Base-by-base conservation (phyloP, 2,888 invertebrate species). In the Cryptocephalus primarius region DNA sequence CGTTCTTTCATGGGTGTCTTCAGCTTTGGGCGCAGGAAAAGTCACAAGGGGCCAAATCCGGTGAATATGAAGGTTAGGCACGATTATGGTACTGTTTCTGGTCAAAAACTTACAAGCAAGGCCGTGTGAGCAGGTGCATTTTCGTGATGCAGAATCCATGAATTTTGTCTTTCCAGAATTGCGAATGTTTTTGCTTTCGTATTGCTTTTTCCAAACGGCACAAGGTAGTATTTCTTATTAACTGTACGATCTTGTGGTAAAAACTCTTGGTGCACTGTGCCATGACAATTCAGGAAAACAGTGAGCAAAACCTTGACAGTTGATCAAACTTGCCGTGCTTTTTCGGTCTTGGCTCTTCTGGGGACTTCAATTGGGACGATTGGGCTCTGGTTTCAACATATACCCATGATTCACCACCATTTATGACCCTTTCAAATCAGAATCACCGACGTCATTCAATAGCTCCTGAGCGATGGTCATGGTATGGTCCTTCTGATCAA, bases 301-400 rank as follows among this genome's bases (percentile, higher is more conserved):
- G 49, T 54, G 44, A 53, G 43, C 48, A 54, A 45, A 32, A 48
- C 44, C 46, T 53, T 53, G 42, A 53, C 52, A 8, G 48, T 50
- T 42, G 46, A 48, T 41, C 45, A 39, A 22, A 53, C 48, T 42
- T 53, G 50, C 10, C 48, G 48, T 36, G 50, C 44, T 12, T 49
- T 47, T 47, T 49, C 40, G 39, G 22, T 12, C 43, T 43, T 34
- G 34, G 12, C 54, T 57, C 36, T 36, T 2, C 43, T 42, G 46
- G 46, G 47, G n/a, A 2, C 9, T 22, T 13, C 42, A 3, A 36
- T 11, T 56, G 56, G 45, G 54, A 57, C 33, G 54, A 58, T 56
- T 52, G 53, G 48, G 46, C 45, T 36, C 49, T 52, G 8, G 54
- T 58, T 59, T 60, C 54, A 39, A 56, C 45, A 22, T 22, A 22